Percentiles rank a stretch among this genome's conserved stretches.
phyloP scores from a whole-genome alignment of 2,797 vertebrate species.

The Phrynocephalus guinanensis region DNA sequence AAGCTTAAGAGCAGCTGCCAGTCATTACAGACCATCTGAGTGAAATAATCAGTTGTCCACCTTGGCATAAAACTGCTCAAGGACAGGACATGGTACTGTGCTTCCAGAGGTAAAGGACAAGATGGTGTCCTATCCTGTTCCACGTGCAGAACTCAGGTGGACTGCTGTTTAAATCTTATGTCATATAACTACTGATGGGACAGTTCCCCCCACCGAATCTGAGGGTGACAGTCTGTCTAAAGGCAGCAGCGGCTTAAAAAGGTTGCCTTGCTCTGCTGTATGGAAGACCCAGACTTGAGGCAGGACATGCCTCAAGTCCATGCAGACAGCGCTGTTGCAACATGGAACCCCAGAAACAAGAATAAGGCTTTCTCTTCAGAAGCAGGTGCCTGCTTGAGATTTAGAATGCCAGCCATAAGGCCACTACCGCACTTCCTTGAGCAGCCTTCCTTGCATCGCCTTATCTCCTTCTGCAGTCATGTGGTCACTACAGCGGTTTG shows the following conservation, averaged over 20 bases:
- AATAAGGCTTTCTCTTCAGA: not conserved
- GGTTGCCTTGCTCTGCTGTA: no score
- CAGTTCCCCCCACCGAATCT: not conserved
- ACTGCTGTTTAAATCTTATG: not conserved
- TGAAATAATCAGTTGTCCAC: not conserved
- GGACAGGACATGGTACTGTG: not conserved
- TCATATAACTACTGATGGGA: not conserved
- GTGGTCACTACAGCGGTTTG: no score
- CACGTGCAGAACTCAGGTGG: no score
- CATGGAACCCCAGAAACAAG: not conserved
- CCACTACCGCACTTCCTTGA: no score
- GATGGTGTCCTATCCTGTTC: not conserved
- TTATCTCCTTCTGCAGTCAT: no score
- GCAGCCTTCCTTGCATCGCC: no score
- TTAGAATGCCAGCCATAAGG: not conserved
- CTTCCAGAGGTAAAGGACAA: not conserved
- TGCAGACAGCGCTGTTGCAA: not conserved
- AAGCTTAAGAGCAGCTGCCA: not conserved
- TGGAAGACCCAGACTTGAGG: no score
- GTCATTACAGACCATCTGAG: not conserved
- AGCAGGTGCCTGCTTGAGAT: not conserved
- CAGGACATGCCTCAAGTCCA: not conserved
- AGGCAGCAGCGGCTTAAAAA: not conserved
- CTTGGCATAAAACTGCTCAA: not conserved
- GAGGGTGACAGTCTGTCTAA: not conserved